A percentile compares a stretch with the other conserved stretches of the same genome.
Conservation (phyloP, 1,140 invertebrate genomes). For the Arctopsyche grandis region DNA sequence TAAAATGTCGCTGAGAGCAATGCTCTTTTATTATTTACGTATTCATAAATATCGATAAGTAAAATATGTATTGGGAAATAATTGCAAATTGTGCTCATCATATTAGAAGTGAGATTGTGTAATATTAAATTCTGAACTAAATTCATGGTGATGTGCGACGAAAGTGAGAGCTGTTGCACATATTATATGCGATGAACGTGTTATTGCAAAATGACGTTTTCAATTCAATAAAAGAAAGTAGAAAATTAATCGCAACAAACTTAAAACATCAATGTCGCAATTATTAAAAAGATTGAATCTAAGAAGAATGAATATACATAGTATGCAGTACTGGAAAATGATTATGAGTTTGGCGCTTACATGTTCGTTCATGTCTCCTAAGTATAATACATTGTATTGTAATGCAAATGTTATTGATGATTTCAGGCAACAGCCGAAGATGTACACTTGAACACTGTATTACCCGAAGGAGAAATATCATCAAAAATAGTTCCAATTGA, state of each 20-base stretch:
- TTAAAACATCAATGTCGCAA: no score
- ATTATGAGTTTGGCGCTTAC: neutral
- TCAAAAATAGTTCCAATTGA: neutral
- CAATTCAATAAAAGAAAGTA: neutral
- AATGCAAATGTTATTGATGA: no score
- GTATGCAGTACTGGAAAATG: neutral
- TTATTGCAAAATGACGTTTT: slow-evolving; percentile 7
- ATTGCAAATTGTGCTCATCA: no score
- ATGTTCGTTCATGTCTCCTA: neutral
- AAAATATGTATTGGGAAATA: no score
- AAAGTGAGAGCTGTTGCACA: slow-evolving; percentile 8
- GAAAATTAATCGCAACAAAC: neutral
- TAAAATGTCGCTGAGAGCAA: no score
- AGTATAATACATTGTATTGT: neutral
- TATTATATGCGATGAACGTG: neutral
- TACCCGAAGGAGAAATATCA: slow-evolving; percentile 39
- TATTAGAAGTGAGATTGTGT: no score
- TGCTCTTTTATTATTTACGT: no score
- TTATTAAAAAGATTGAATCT: no score
- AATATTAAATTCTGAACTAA: neutral
- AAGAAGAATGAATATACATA: no score
- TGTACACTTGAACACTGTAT: slow-evolving; percentile 49
- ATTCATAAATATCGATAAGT: no score
- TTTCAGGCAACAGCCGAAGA: slow-evolving; percentile 47
- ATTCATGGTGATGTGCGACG: neutral